These are phyloP conservation scores for Eurystomus gularis DNA, from an alignment of 2,113 vertebrate species.

Conservation along the genomic window DNA sequence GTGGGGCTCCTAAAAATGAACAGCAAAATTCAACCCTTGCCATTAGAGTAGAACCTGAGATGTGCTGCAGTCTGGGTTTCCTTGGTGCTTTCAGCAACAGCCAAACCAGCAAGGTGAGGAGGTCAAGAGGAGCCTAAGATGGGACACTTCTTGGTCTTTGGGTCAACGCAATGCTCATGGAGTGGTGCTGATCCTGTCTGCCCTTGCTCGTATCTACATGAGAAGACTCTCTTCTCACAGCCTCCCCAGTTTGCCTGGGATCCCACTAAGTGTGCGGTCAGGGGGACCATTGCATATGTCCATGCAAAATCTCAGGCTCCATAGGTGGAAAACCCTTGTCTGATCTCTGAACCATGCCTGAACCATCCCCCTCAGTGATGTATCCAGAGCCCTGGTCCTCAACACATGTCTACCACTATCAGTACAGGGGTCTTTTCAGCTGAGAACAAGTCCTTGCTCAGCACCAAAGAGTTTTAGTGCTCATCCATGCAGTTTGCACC, in stretches of 20 bases:
- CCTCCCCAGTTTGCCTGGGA: not conserved
- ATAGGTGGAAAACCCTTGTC: not conserved
- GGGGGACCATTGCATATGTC: accelerated
- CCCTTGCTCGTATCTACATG: not conserved
- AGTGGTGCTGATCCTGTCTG: not conserved
- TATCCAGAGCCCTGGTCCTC: not conserved
- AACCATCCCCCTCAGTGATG: not conserved
- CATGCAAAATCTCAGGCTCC: not conserved
- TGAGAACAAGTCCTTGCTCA: not conserved
- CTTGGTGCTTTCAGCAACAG: not conserved
- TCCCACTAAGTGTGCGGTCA: accelerated
- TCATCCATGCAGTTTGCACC: not conserved
- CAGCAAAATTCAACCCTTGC: not conserved
- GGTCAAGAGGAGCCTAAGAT: not conserved
- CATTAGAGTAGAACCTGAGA: not conserved
- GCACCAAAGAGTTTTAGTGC: not conserved
- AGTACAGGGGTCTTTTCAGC: not conserved
- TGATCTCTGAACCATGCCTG: not conserved
- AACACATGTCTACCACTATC: accelerated
- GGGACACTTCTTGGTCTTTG: not conserved
- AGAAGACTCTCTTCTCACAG: not conserved
- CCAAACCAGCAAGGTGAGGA: not conserved
- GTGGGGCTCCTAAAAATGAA: not conserved
- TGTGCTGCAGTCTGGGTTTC: not conserved
- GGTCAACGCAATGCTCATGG: not conserved